These are phyloP conservation scores for Acanthosepion lycidas DNA, from an alignment of 2,888 invertebrate species.

Conservation along the genomic window DNA sequence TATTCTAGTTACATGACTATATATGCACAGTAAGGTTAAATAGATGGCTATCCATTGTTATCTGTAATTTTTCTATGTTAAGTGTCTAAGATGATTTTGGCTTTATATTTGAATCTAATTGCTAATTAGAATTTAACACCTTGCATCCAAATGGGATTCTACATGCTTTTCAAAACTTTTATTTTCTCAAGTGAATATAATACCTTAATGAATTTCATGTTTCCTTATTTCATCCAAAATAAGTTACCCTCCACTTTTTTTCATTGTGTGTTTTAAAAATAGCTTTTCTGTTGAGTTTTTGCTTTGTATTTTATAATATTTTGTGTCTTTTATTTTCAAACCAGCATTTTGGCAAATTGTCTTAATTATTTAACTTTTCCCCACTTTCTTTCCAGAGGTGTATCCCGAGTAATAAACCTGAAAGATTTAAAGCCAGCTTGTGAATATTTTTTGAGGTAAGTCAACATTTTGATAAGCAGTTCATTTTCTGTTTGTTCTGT, in stretches of 20 bases:
- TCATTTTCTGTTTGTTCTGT: no score
- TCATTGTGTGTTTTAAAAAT: background rate
- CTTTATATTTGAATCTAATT: no score
- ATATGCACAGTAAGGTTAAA: no score
- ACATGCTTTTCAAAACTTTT: no score
- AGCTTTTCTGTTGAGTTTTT: background rate
- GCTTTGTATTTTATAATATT: background rate
- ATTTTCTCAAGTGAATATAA: no score
- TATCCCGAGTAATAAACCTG: constrained; percentile 78
- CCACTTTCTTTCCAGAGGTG: constrained; percentile 67
- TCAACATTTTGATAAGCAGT: background rate
- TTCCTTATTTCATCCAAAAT: no score
- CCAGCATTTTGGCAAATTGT: background rate
- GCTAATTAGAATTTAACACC: no score
- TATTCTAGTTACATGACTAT: background rate
- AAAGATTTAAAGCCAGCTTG: constrained; percentile 90
- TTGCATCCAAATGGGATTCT: no score
- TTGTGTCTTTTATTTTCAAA: background rate
- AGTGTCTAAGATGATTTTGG: no score
- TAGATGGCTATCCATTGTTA: background rate
- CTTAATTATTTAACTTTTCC: no score
- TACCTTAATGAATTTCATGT: no score
- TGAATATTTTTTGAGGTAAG: constrained; percentile 85
- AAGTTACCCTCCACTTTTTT: background rate
- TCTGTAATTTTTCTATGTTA: background rate